Base-by-base conservation (phyloP, 2,113 vertebrate species). In the Tupaia tana region DNA sequence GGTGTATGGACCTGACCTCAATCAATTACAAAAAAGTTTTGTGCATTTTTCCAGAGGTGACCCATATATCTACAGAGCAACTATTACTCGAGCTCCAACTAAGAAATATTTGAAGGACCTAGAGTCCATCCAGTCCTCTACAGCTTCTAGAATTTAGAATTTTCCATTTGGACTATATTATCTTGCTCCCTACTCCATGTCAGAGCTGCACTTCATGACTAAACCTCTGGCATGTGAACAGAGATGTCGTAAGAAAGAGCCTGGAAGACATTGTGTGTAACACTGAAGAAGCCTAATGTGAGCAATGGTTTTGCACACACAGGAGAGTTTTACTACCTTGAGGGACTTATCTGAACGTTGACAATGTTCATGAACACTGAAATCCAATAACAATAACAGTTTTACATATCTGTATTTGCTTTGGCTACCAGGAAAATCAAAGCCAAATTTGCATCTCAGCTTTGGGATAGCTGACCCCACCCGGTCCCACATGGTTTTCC, bases 241-340 rank as follows among this genome's bases (percentile, higher is more conserved):
- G 7, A 2, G 19, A 52, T 4, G 9, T 5, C 64, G 2, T 13
- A n/a, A 56, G 20, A 86, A 71, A 78, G 13, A 1, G 2, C 15
- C 27, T n/a, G 6, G 6, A 86, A 24, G 43, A 25, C 20, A 12
- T 2, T 0, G 4, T 18, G 4, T 0, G 0, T 2, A 31, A 13
- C 2, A 1, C 89, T 20, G 7, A 64, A 54, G 77, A 66, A 43
- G 18, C 2, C 22, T 29, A 25, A 6, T 4, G 11, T 64, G 54
- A 75, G 70, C 56, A 10, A 14, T 2, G 8, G 52, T 14, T 16
- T 6, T 29, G 7, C 4, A 14, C 8, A 43, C 31, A 3, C 12
- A 6, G 59, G 43, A 74, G 18, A 29, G 11, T 18, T 13, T 61
- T 3, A 25, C 58, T 73, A 79, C 20, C 24, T 20, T 2, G 52